These are phyloP conservation scores for Megalopta genalis DNA, from an alignment of 1,140 invertebrate species.

Conservation along the genomic window DNA sequence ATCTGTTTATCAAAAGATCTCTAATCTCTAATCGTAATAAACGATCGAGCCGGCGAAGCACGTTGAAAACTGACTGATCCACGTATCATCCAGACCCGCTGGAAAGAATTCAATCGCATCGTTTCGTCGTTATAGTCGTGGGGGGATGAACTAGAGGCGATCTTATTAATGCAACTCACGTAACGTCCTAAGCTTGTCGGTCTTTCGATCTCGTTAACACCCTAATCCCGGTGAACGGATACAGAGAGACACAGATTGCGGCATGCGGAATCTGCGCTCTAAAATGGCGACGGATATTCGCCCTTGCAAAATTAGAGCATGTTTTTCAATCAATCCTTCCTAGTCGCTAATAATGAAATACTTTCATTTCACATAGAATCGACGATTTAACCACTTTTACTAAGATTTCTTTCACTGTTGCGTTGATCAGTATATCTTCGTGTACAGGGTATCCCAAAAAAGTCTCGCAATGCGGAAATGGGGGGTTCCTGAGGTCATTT, in stretches of 20 bases:
- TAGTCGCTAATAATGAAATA: too few relatives aligned
- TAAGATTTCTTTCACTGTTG: too few relatives aligned
- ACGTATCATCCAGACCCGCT: constrained; percentile 8
- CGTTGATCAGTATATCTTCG: too few relatives aligned
- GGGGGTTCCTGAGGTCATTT: too few relatives aligned
- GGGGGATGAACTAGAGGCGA: constrained; percentile 23
- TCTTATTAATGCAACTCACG: constrained; percentile 63
- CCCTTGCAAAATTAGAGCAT: background rate
- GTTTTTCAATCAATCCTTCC: background rate
- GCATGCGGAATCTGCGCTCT: constrained; percentile 25
- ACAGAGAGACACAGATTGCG: constrained; percentile 28
- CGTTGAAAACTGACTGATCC: constrained; percentile 17
- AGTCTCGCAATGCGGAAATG: too few relatives aligned
- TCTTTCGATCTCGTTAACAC: constrained; percentile 64
- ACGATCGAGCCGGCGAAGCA: constrained; percentile 13
- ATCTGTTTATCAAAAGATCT: background rate
- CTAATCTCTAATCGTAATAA: constrained; percentile 32
- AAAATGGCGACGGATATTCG: background rate
- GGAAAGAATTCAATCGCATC: constrained; percentile 41
- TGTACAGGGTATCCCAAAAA: too few relatives aligned
- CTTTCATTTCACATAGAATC: too few relatives aligned
- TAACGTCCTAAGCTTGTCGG: constrained; percentile 53
- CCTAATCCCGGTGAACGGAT: constrained; percentile 47
- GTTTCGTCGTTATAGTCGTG: constrained; percentile 50
- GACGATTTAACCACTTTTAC: too few relatives aligned